phyloP scores from a whole-genome alignment of 2,113 vertebrate species.

The Pseudonaja textilis region DNA sequence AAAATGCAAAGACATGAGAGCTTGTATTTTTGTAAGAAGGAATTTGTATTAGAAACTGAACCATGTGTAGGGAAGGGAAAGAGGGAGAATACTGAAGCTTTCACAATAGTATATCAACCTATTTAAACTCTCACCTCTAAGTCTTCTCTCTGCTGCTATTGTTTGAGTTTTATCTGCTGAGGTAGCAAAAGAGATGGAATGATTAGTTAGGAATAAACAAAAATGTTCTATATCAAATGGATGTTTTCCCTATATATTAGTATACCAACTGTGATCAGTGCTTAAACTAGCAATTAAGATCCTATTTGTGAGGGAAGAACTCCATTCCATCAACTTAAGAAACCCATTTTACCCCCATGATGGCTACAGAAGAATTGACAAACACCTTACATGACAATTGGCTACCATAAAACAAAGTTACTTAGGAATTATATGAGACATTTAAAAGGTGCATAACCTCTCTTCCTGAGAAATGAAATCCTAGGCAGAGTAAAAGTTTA shows the following conservation, averaged over 20 bases:
- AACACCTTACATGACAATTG: neutral
- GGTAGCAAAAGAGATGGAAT: constrained; percentile 5
- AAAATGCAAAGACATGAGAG: constrained; percentile 50
- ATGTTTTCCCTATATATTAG: neutral
- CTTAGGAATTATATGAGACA: neutral
- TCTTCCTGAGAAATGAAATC: too few relatives aligned
- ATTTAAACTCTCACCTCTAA: constrained; percentile 45
- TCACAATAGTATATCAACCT: constrained; percentile 37
- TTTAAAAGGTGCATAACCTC: neutral
- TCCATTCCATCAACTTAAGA: neutral
- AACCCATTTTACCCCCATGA: neutral
- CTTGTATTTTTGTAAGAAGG: constrained; percentile 34
- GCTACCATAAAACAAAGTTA: neutral
- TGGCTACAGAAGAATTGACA: neutral
- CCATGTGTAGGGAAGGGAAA: constrained; percentile 7
- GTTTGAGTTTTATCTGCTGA: constrained; percentile 44
- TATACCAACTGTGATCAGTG: neutral
- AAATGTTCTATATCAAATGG: constrained; percentile 3
- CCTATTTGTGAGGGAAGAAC: neutral
- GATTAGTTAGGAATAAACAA: constrained; percentile 39
- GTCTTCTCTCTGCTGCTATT: constrained; percentile 30
- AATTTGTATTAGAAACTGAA: constrained; percentile 53
- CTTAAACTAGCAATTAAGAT: neutral
- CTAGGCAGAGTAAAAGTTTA: too few relatives aligned
- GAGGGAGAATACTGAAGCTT: neutral